Conservation (phyloP, 2,888 invertebrate genomes). For the Hemithea aestivaria region DNA sequence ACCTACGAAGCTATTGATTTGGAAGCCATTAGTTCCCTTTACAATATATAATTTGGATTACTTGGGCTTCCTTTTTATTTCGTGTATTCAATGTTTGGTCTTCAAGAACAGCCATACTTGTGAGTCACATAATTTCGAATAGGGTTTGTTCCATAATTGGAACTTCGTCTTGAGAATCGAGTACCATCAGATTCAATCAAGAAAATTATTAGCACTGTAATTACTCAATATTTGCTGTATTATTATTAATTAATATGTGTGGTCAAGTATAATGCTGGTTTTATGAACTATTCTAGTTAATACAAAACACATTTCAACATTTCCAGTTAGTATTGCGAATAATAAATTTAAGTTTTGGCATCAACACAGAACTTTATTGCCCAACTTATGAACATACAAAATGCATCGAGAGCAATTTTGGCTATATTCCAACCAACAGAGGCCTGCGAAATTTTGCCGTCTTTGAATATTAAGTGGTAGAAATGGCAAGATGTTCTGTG, state of each 20-base stretch:
- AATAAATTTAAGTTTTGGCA: neutral
- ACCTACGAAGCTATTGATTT: constrained; percentile 30
- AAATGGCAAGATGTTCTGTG: constrained; percentile 2
- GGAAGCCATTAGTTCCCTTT: constrained; percentile 34
- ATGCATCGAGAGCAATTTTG: constrained; percentile 20
- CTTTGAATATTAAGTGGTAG: constrained; percentile 11
- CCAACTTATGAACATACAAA: constrained; percentile 11
- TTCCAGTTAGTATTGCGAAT: too few species aligned
- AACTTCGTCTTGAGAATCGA: too few species aligned
- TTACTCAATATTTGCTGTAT: too few species aligned
- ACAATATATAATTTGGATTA: constrained; percentile 29
- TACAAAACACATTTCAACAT: too few species aligned
- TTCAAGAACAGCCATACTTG: constrained; percentile 5
- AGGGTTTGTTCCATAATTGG: too few species aligned
- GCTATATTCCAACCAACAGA: constrained; percentile 27
- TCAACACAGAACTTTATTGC: constrained; percentile 13
- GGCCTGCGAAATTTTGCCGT: constrained; percentile 19
- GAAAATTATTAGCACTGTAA: too few species aligned
- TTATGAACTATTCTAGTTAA: too few species aligned
- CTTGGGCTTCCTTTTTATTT: constrained; percentile 20
- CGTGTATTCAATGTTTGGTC: constrained; percentile 4
- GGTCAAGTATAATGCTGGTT: too few species aligned
- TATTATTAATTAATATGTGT: too few species aligned
- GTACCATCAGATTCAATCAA: too few species aligned
- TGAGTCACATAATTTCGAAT: neutral